phyloP scores from a whole-genome alignment of 92 coral and sea anemone species.

The Zoanthus sociatus region DNA sequence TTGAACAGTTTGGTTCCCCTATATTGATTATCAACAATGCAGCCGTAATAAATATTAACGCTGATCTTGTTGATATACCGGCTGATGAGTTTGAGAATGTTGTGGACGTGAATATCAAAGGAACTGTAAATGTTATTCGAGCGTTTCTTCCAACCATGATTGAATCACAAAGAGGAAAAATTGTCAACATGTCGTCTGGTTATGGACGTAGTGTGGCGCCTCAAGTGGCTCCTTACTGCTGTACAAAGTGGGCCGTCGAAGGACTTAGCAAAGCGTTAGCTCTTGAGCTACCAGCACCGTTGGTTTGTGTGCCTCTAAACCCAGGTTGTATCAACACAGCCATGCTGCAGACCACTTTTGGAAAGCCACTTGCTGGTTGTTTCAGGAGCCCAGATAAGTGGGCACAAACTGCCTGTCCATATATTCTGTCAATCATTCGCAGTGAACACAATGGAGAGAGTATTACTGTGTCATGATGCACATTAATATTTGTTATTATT shows the following conservation, averaged over 20 bases:
- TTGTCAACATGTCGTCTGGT: slow-evolving; percentile 83
- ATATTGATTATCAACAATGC: slow-evolving; percentile 79
- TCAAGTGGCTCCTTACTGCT: slow-evolving; percentile 83
- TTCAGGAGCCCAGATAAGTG: slow-evolving; percentile 67
- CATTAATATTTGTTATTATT: no score
- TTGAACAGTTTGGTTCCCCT: slow-evolving; percentile 77
- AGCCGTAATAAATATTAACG: slow-evolving; percentile 50
- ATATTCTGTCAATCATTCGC: slow-evolving; percentile 71
- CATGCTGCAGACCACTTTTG: slow-evolving; percentile 70
- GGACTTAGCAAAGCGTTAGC: slow-evolving; percentile 89
- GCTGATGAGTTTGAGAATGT: slow-evolving; percentile 76
- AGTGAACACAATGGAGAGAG: slow-evolving; percentile 75
- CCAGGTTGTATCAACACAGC: slow-evolving; percentile 81
- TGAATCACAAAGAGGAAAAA: slow-evolving; percentile 68
- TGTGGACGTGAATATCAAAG: slow-evolving; percentile 81
- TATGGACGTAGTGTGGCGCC: slow-evolving; percentile 84
- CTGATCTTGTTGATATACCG: slow-evolving; percentile 73
- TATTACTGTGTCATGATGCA: slow-evolving; percentile 41
- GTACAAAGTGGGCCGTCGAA: slow-evolving; percentile 82
- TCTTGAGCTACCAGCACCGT: slow-evolving; percentile 80
- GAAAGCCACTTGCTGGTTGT: slow-evolving; percentile 57
- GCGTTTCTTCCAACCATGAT: slow-evolving; percentile 84
- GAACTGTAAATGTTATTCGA: slow-evolving; percentile 79
- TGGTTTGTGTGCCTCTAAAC: slow-evolving; percentile 81
- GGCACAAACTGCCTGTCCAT: slow-evolving; percentile 81